These are phyloP conservation scores for Danaus melanippus DNA, from an alignment of 1,140 invertebrate genomes.

Conservation along the genomic window DNA sequence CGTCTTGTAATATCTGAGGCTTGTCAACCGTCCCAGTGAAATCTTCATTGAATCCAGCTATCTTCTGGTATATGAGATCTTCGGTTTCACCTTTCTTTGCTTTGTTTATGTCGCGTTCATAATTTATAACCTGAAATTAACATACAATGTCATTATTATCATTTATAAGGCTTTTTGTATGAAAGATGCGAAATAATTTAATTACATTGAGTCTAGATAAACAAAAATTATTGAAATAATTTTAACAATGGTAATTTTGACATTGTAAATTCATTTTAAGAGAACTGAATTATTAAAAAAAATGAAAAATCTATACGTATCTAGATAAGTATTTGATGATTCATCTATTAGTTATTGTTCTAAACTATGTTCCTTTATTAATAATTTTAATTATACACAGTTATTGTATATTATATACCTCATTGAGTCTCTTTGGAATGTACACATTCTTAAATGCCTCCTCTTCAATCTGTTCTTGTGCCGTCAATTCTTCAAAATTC, in stretches of 20 bases:
- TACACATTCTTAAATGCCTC: conserved; percentile 95
- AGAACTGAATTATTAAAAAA: no score
- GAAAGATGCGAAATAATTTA: no score
- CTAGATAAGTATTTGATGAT: no score
- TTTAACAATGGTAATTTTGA: no score
- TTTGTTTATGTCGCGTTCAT: conserved; percentile 89
- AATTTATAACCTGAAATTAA: conserved; percentile 82
- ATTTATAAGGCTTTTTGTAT: conserved; percentile 2
- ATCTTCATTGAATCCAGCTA: conserved; percentile 87
- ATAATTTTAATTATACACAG: no score
- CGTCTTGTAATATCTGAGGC: conserved; percentile 72
- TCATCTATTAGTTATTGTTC: no score
- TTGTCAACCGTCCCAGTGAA: conserved; percentile 79
- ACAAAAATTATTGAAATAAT: no score
- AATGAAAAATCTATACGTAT: no score
- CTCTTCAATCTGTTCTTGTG: conserved; percentile 84
- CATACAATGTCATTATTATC: conserved; percentile 4
- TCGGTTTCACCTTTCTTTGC: conserved; percentile 82
- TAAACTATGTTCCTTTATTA: no score
- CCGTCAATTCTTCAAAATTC: conserved; percentile 75
- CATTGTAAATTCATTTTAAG: no score
- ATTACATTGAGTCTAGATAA: no score
- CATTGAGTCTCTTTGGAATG: conserved; percentile 94
- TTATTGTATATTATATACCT: conserved; percentile 73
- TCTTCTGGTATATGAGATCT: conserved; percentile 86